Base-by-base conservation (phyloP, 1,140 invertebrate species). In the Drosophila paulistorum region DNA sequence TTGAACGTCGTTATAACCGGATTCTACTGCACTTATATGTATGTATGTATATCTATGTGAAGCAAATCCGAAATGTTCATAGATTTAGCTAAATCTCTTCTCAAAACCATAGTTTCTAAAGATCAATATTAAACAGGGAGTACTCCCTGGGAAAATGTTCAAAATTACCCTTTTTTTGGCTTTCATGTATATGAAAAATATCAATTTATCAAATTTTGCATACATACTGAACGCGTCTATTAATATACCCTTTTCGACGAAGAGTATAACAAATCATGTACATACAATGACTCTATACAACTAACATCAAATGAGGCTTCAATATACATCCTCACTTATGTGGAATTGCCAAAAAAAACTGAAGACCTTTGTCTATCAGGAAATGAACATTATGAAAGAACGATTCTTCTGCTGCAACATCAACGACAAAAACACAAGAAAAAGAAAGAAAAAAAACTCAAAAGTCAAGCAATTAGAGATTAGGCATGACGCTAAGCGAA, bases 361-460 rank as follows among this genome's bases (percentile, higher is more conserved):
- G 65, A 86, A 73, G 69, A 65, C 54, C 64, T 65, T 70, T 85
- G 81, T 75, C 81, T 79, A 78, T 81, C 81, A 81, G 55, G 20
- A 75, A 59, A 64, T 39, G 59, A 39, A n/a, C 41, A 71, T 77
- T 77, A 67, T 68, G 63, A 78, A 77, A 71, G 63, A 78, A 45
- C 35, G 7, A 9, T 7, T 6, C 30, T 30, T 30, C 6, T 30
- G 30, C 30, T 14, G 42, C 45, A 48, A 51, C 45, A 23, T 7
- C 14, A 20, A 10, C 45, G 17, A 20, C 42, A 48, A 48, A 9
- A 17, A 17, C 17, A 17, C 17, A 1, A 17, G 1, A 17, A 17
- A 17, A 17, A 17, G 17, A 17, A 17, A 17, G 17, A 2, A 48
- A 20, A 48, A 37, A 48, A 11, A 37, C 10, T 39, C 10, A 39